A percentile compares a stretch with the other conserved stretches of the same genome.
These are phyloP conservation scores for Diarsia mendica DNA, from an alignment of 2,888 invertebrate species.

Conservation along the genomic window DNA sequence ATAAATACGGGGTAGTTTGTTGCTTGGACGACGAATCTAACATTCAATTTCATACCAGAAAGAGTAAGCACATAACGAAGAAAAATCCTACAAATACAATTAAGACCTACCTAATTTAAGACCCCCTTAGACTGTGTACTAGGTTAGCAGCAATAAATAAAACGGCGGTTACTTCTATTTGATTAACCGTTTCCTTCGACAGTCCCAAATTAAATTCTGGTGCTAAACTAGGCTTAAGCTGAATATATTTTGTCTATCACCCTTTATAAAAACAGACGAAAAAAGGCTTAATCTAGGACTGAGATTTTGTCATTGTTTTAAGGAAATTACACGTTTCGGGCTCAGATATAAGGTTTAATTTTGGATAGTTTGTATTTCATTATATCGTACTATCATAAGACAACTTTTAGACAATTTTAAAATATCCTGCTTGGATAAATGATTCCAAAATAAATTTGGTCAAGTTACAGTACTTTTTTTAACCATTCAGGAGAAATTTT, in stretches of 20 bases:
- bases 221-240: slow-evolving; percentile 12
- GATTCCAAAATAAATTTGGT: not conserved
- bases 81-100: not conserved
- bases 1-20: too few relatives aligned
- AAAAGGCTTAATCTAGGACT: not conserved
- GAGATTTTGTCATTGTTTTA: not conserved
- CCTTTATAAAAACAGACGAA: slow-evolving; percentile 19
- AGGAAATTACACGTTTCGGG: not conserved
- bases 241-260: slow-evolving; percentile 23
- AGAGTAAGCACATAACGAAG: not conserved
- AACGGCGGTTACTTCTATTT: slow-evolving; percentile 8
- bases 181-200: slow-evolving; percentile 11
- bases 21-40: not conserved
- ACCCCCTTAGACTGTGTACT: not conserved
- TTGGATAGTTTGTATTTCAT: not conserved
- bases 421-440: not conserved
- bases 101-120: slow-evolving; percentile 2
- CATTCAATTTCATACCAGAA: not conserved
- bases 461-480: not conserved
- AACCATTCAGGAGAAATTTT: too few relatives aligned
- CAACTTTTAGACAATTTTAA: not conserved
- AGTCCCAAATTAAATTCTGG: slow-evolving; percentile 3
- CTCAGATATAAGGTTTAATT: not conserved
- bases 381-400: not conserved
- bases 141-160: slow-evolving; percentile 7